These are phyloP conservation scores for Montipora capricornis DNA, from an alignment of 64 coral and sea anemone genomes.

Conservation along the genomic window DNA sequence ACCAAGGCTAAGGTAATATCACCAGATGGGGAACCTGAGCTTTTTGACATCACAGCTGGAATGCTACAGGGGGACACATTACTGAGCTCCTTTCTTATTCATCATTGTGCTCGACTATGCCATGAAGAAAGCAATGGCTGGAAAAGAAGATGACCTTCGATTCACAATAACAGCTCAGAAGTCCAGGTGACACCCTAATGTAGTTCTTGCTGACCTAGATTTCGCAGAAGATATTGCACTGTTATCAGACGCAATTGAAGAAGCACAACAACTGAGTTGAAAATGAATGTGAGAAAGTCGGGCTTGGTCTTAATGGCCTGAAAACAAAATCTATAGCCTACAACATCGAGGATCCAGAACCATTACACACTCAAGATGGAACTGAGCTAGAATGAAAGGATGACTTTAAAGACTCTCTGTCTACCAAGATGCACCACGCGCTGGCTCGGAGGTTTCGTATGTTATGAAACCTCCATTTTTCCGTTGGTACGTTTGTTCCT, in stretches of 20 bases:
- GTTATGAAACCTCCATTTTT: no score
- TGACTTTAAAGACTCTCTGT: no score
- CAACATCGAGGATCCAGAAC: no score
- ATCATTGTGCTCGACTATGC: background rate
- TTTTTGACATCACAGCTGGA: background rate
- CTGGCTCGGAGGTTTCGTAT: no score
- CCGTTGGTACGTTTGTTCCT: no score
- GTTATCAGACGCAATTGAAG: background rate
- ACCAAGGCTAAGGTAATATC: constrained; percentile 6
- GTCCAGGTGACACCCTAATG: background rate
- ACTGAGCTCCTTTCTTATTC: background rate
- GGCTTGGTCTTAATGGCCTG: background rate
- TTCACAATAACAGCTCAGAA: background rate
- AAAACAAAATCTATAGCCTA: background rate
- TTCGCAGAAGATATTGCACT: constrained; percentile 16
- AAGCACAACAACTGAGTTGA: constrained; percentile 26
- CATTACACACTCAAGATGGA: no score
- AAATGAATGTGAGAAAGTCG: background rate
- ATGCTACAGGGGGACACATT: background rate
- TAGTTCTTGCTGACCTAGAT: background rate
- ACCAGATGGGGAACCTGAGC: background rate
- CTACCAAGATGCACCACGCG: no score
- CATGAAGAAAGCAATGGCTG: background rate
- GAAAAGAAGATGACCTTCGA: background rate
- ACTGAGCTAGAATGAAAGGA: no score